phyloP scores from a whole-genome alignment of 2,797 vertebrate species.

The Hylomyscus alleni region DNA sequence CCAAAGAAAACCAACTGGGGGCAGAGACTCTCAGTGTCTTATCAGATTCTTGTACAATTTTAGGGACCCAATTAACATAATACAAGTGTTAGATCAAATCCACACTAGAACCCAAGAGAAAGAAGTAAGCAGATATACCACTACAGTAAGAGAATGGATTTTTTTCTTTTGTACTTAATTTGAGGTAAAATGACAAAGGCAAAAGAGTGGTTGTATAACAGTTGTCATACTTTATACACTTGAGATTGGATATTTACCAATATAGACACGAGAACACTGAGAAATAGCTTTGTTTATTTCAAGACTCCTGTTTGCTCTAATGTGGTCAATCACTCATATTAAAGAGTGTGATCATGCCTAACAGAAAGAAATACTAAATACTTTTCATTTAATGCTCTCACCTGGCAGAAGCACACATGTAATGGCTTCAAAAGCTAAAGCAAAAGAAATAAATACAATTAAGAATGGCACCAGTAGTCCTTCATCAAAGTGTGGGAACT shows the following conservation, averaged over 20 bases:
- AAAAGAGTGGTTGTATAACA: constrained; percentile 6
- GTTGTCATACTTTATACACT: neutral
- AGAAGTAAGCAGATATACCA: neutral
- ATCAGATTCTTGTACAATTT: neutral
- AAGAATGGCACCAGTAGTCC: neutral
- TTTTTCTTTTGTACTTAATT: neutral
- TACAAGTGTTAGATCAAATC: too few species aligned
- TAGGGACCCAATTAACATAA: neutral
- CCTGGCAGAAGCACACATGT: neutral
- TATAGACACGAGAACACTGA: constrained; percentile 47
- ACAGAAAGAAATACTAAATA: constrained; percentile 6
- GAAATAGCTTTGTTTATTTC: constrained; percentile 37
- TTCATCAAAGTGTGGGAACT: neutral
- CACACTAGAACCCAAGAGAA: neutral
- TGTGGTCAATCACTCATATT: neutral
- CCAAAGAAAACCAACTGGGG: neutral
- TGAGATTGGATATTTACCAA: constrained; percentile 63
- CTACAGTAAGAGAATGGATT: neutral
- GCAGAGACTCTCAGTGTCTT: neutral
- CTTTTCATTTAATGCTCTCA: neutral
- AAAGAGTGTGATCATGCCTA: constrained; percentile 46
- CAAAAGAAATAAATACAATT: neutral
- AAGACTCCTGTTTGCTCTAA: constrained; percentile 20
- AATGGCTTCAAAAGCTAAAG: constrained; percentile 9
- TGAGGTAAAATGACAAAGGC: constrained; percentile 51